Conservation (phyloP, 2,888 invertebrate genomes). For the Polyommatus icarus region DNA sequence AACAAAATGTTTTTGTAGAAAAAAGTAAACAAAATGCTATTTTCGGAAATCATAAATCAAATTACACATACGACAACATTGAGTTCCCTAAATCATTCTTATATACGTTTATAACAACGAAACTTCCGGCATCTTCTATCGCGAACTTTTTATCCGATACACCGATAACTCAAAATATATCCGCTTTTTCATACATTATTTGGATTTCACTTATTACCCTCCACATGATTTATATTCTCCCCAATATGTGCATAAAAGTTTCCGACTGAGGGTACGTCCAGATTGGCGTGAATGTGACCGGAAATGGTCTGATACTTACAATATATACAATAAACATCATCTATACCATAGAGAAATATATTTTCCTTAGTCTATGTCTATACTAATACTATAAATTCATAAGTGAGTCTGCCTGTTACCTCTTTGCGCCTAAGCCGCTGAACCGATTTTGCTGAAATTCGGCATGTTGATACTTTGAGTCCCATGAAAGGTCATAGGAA, state of each 20-base stretch:
- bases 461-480: too few relatives aligned
- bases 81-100: constrained; percentile 70
- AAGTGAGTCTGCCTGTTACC: too few relatives aligned
- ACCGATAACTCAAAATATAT: constrained; percentile 67
- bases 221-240: constrained; percentile 55
- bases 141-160: constrained; percentile 53
- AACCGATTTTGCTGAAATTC: too few relatives aligned
- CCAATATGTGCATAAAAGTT: constrained; percentile 42
- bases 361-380: too few relatives aligned
- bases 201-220: constrained; percentile 58
- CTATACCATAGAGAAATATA: too few relatives aligned
- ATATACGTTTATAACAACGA: constrained; percentile 68
- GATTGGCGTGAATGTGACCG: not conserved
- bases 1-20: not conserved
- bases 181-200: constrained; percentile 61
- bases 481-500: too few relatives aligned
- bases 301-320: too few relatives aligned
- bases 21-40: not conserved
- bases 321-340: too few relatives aligned
- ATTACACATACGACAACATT: constrained; percentile 53
- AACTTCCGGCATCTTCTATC: constrained; percentile 56
- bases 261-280: not conserved
- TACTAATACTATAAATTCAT: too few relatives aligned
- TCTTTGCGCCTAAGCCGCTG: too few relatives aligned
- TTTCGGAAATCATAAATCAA: constrained; percentile 24